Base-by-base conservation (phyloP, 2,113 vertebrate species). In the Zosterops borbonicus region DNA sequence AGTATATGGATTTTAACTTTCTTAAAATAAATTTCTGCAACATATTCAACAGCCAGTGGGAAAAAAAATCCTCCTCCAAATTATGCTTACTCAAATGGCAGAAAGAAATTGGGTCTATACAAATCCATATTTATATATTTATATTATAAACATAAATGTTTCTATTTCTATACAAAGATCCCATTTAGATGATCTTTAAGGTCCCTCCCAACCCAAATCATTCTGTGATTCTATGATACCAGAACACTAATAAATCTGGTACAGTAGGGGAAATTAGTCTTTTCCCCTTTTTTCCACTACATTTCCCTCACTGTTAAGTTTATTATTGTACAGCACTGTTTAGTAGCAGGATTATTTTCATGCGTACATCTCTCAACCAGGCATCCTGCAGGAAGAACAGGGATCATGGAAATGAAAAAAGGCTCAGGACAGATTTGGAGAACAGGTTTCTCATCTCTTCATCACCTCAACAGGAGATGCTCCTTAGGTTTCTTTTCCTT, bases 181-280 rank as follows among this genome's bases (percentile, higher is more conserved):
- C 14, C 46, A 39, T 86, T 52, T 37, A 44, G 44, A 77, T 37
- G 27, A 52, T 15, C 25, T 53, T 69, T 60, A 69, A 60, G 11
- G 83, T 28, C 18, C 53, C 46, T 68, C 49, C 33, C 33, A 60
- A 77, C 11, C 5, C 46, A 44, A 77, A 60, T 7, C 3, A 46
- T 37, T 52, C 63, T 52, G 53, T 68, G 37, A 23, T 50, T 44
- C 33, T 46, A 14, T 19, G 73, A 18, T 6, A 55, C 14, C n/a
- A 76, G 23, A 76, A 65, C 2, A 3, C 13, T 12, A 79, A 60
- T 22, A 70, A 31, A 71, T 39, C 7, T 33, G 19, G 37, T 25
- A 59, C 7, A 50, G 22, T 11, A 68, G 13, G n/a, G 10, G 11
- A 58, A 62, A 67, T 0, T 0, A 29, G 39, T 39, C 1, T 63